Evolutionary conservation across 2,888 invertebrate species (phyloP), one percentile per base, ranked within the genome.

Genomic region (Drosophila prostipennis): DNA sequence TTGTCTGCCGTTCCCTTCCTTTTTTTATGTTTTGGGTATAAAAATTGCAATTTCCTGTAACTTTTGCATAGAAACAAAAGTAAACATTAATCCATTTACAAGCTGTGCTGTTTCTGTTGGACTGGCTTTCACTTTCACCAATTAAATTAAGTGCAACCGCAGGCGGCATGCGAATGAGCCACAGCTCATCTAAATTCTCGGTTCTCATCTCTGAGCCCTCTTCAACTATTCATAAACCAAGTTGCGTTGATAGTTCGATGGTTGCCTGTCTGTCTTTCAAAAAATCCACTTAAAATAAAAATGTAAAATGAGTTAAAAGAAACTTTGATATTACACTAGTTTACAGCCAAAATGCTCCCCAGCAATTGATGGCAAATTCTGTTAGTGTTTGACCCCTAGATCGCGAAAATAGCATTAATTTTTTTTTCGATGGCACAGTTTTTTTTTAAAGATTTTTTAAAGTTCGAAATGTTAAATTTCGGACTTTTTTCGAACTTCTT

Each of bases 131-230:
- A 61, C 75, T 86, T 84, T 90, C 91, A 90, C 90, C 91, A 91
- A 91, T 91, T 91, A 91, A 91, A 91, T 91, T 91, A 91, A 91
- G 91, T 91, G 91, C 90, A 90, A 88, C 91, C 91, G 87, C 80
- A 88, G 90, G 91, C 91, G 71, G 77, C 79, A 89, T 87, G 77
- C 77, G 82, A 82, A 82, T 82, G 87, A 81, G 79, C 64, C 55
- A 63, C 48, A 76, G 61, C 71, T 52, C 37, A 58, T 48, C 74
- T 65, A 6, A 51, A 37, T 23, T 56, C 14, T 43, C 10, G 6
- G 46, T 23, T 53, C 56, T 14, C 49, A 54, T 34, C 65, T 48
- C 55, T 5, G 51, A 59, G 43, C n/a, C 55, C 51, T 49, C 65
- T 73, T 86, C 34, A 89, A 89, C 89, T 89, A 85, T 85, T 89